A percentile compares a stretch with the other conserved stretches of the same genome.
Conservation (phyloP, 2,797 vertebrate genomes). For the Psittacula echo region DNA sequence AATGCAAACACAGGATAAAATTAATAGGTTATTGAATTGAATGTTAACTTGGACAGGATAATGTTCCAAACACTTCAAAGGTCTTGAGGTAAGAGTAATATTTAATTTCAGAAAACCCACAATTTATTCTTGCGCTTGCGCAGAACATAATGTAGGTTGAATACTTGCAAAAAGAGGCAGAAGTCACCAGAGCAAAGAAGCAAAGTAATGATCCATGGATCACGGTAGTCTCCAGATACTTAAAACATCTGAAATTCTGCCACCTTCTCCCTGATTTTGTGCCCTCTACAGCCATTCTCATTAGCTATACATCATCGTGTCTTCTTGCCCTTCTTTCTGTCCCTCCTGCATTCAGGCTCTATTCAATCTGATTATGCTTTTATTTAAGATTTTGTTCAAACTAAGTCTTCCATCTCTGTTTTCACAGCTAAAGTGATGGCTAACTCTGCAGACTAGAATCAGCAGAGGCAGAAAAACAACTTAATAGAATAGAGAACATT, state of each 20-base stretch:
- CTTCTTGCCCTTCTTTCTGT: neutral
- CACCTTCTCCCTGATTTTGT: neutral
- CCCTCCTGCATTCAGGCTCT: neutral
- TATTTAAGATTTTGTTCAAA: neutral
- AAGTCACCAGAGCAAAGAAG: neutral
- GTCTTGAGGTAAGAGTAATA: neutral
- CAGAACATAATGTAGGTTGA: neutral
- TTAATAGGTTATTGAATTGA: neutral
- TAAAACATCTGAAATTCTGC: neutral
- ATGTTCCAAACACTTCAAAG: neutral
- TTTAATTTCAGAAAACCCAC: neutral
- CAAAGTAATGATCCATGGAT: neutral
- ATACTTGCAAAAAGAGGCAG: neutral
- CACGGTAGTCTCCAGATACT: neutral
- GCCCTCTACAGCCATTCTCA: neutral
- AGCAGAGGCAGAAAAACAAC: neutral
- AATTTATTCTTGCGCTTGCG: neutral
- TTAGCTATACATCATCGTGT: neutral
- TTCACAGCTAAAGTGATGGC: neutral
- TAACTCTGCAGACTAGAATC: neutral
- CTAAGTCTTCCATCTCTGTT: neutral
- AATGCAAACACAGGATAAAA: constrained; percentile 6
- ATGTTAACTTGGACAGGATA: neutral
- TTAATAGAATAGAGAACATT: neutral
- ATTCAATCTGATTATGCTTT: neutral